A percentile compares a stretch with the other conserved stretches of the same genome.
These are phyloP conservation scores for Corythornis vintsioides DNA, from an alignment of 2,113 vertebrate genomes.

Conservation along the genomic window DNA sequence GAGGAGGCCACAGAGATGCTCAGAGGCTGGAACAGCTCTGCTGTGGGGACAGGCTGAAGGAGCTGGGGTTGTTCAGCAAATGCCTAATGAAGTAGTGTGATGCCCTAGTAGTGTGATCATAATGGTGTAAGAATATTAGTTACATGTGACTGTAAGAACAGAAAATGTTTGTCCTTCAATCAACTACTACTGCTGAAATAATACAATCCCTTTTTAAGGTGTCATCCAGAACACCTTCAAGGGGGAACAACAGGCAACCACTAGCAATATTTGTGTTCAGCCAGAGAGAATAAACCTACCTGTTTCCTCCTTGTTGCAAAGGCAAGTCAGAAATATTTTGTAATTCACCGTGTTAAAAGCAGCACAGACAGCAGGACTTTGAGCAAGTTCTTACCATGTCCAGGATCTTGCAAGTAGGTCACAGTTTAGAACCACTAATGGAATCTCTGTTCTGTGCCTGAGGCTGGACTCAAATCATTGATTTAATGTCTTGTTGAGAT, in stretches of 20 bases:
- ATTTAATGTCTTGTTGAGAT: neutral
- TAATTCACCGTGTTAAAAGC: neutral
- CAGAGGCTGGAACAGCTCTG: too few species aligned
- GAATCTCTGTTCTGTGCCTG: neutral
- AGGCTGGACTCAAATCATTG: neutral
- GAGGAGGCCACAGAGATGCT: too few species aligned
- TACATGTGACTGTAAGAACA: neutral
- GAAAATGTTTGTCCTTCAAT: neutral
- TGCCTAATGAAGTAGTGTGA: neutral
- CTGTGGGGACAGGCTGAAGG: too few species aligned
- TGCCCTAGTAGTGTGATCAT: neutral
- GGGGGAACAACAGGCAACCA: neutral
- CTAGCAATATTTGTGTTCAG: neutral
- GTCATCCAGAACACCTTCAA: neutral
- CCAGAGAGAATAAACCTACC: neutral
- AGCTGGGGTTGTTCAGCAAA: neutral
- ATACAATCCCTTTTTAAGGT: neutral
- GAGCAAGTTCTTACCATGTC: neutral
- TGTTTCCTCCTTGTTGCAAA: neutral
- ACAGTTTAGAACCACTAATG: neutral
- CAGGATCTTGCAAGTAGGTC: constrained; percentile 24
- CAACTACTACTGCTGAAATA: neutral
- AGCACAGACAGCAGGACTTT: neutral
- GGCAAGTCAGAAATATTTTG: neutral
- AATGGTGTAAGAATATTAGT: neutral